Conservation (phyloP, 2,797 vertebrate genomes). For the Syndactyla subalaris region DNA sequence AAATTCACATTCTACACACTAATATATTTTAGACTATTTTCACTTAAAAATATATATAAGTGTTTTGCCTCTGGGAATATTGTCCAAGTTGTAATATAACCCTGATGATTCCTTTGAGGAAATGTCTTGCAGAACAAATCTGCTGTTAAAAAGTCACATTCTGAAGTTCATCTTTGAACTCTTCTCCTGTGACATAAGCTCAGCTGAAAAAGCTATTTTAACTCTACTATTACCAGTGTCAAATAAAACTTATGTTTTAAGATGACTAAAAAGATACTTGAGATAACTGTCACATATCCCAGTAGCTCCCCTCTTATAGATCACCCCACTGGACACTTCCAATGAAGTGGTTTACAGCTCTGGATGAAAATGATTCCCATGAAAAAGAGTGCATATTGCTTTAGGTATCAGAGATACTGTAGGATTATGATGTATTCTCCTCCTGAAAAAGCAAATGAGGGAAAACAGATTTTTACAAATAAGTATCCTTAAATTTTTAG, state of each 20-base stretch:
- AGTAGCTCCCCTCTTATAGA: not conserved
- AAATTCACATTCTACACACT: not conserved
- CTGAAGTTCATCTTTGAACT: constrained; percentile 26
- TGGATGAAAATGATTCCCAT: not conserved
- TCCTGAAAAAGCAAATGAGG: not conserved
- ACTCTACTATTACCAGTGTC: not conserved
- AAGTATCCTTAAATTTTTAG: not conserved
- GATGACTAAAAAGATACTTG: not conserved
- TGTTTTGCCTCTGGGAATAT: not conserved
- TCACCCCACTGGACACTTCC: not conserved
- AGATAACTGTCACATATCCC: not conserved
- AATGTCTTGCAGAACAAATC: not conserved
- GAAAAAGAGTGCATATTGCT: rapidly evolving
- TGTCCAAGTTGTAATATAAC: constrained; percentile 3
- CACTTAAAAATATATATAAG: not conserved
- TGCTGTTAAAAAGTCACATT: constrained; percentile 23
- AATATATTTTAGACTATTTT: not conserved
- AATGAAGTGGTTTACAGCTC: not conserved
- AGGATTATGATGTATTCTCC: not conserved
- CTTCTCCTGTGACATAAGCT: not conserved
- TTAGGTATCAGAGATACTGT: not conserved
- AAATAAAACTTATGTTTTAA: not conserved
- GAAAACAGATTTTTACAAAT: not conserved
- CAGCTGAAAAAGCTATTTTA: constrained; percentile 2
- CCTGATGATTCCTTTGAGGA: not conserved